Conservation (phyloP, 2,113 vertebrate species). For the Mionectes macconnelli region DNA sequence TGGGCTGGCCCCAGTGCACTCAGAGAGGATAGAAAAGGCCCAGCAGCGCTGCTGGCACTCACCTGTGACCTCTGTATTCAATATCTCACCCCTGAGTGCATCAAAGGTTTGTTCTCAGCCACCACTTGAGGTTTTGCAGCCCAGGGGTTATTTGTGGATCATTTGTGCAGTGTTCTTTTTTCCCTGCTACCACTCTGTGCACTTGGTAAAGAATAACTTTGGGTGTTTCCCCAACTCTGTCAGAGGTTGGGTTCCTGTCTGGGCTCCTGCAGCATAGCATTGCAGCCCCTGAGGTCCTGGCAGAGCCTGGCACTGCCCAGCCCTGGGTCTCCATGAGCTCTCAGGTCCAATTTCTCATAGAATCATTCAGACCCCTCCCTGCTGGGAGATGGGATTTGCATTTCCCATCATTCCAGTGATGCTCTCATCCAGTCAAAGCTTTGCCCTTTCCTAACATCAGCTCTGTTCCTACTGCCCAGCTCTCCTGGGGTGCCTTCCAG, state of each 20-base stretch:
- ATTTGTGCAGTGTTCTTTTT: neutral
- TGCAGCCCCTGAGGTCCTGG: neutral
- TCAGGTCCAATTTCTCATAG: fast-evolving
- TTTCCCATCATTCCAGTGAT: neutral
- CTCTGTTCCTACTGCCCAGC: neutral
- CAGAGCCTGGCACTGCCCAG: neutral
- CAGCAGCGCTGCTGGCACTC: neutral
- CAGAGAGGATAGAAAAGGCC: neutral
- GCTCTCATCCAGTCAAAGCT: neutral
- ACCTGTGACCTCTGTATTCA: neutral
- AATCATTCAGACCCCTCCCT: neutral
- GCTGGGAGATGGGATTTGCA: neutral
- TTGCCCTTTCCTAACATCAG: neutral
- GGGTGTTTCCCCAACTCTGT: neutral
- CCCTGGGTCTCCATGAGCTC: neutral
- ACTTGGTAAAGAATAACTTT: neutral
- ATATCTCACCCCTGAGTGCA: neutral
- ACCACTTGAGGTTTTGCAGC: neutral
- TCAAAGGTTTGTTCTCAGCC: neutral
- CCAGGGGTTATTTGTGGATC: neutral
- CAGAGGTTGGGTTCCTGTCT: neutral
- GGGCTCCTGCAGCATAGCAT: neutral
- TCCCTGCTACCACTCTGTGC: neutral
- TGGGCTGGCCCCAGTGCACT: neutral
- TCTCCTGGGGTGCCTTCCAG: neutral